Percentiles rank a stretch among this genome's conserved stretches.
These are phyloP conservation scores for Rhingia campestris DNA, from an alignment of 2,888 invertebrate species.

Conservation along the genomic window DNA sequence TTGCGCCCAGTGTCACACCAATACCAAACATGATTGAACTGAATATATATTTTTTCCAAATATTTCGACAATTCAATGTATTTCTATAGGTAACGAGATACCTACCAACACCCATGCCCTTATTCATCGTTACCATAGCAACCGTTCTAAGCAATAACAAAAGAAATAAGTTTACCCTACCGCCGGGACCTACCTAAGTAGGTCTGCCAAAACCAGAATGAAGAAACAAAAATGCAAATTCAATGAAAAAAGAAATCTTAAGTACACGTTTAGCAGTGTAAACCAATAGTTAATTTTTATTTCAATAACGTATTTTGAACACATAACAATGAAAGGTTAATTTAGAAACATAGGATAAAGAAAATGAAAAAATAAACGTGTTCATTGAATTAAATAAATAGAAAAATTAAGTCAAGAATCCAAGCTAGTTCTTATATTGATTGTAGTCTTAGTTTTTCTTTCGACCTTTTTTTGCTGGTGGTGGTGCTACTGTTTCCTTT, in stretches of 20 bases:
- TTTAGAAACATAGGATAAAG: conserved; percentile 13
- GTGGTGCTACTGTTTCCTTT: conserved; percentile 54
- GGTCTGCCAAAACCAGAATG: no score
- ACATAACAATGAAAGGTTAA: conserved; percentile 40
- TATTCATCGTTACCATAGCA: no score
- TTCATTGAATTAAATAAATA: conserved; percentile 56
- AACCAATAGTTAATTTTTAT: conserved; percentile 32
- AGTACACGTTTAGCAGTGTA: conserved; percentile 61
- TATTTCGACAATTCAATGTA: no score
- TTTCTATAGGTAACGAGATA: no score
- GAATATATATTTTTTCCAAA: no score
- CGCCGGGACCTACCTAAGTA: no score
- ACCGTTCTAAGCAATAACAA: no score
- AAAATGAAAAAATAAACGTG: conserved; percentile 26
- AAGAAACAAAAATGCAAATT: neutral
- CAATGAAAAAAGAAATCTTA: conserved; percentile 15
- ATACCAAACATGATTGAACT: no score
- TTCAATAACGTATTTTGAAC: conserved; percentile 39
- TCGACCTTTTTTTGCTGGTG: conserved; percentile 75
- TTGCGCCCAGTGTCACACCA: no score
- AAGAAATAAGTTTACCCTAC: no score
- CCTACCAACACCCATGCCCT: no score
- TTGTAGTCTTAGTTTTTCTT: conserved; percentile 77
- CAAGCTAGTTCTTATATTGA: conserved; percentile 16
- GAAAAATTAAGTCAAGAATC: conserved; percentile 50